Evolutionary conservation across 2,888 invertebrate species (phyloP).

Genomic region (Noctua janthe): DNA sequence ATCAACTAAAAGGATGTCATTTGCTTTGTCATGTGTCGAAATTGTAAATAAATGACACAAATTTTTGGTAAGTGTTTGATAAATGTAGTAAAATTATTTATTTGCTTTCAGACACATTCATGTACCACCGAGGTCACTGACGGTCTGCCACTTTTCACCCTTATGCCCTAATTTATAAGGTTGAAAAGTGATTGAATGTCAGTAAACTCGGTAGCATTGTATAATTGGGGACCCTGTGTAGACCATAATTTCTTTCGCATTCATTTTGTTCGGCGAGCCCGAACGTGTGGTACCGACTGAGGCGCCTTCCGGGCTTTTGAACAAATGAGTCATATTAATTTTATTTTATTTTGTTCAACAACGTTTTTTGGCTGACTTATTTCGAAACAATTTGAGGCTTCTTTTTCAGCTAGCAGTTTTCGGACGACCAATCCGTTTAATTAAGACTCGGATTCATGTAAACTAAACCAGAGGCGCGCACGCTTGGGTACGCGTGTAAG

Average conservation of each 20-base stretch:
- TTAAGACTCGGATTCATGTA: not conserved
- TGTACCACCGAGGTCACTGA: not conserved
- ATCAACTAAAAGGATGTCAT: constrained; percentile 6
- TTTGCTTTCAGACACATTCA: not conserved
- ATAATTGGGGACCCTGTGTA: not conserved
- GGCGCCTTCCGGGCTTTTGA: not conserved
- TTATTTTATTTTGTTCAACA: too few species aligned
- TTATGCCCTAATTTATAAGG: too few species aligned
- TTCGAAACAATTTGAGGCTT: too few species aligned
- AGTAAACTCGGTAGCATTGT: too few species aligned
- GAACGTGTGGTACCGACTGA: not conserved
- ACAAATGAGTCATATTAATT: too few species aligned
- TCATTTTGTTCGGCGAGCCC: not conserved
- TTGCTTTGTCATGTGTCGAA: not conserved
- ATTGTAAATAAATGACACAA: not conserved
- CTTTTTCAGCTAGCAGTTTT: too few species aligned
- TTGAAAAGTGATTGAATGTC: too few species aligned
- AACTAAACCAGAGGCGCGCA: not conserved
- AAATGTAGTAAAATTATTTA: not conserved
- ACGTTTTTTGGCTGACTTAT: too few species aligned
- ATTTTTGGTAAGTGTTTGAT: not conserved
- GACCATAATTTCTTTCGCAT: not conserved
- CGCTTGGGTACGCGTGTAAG: not conserved
- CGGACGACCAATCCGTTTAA: too few species aligned
- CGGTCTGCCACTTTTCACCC: too few species aligned